Evolutionary conservation across 2,113 vertebrate species (phyloP).

Genomic region (Sinocyclocheilus maitianheensis): DNA sequence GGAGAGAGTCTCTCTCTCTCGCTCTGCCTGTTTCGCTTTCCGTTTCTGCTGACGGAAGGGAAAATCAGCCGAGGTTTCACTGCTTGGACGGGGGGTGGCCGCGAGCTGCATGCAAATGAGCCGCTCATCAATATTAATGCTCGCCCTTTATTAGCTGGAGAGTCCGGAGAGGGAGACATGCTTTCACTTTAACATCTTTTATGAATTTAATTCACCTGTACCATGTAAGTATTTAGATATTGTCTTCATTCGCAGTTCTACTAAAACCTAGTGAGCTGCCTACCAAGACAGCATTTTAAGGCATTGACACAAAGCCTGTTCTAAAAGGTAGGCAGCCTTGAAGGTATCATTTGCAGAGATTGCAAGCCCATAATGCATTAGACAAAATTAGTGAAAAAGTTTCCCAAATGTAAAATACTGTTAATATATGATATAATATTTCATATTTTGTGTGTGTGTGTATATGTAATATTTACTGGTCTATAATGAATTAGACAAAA

Average conservation of each 20-base stretch:
- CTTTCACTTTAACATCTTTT: neutral
- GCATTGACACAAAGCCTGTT: neutral
- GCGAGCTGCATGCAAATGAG: slow-evolving; percentile 65
- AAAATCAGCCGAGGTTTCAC: slow-evolving; percentile 65
- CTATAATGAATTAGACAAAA: too few species aligned
- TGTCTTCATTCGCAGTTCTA: neutral
- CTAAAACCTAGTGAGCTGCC: neutral
- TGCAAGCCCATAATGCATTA: too few species aligned
- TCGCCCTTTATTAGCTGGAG: slow-evolving; percentile 59
- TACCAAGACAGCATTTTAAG: neutral
- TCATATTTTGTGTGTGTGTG: too few species aligned
- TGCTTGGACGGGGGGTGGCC: slow-evolving; percentile 49
- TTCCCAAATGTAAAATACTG: too few species aligned
- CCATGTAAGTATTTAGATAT: neutral
- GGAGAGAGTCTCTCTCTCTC: slow-evolving; percentile 48
- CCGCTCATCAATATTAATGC: slow-evolving; percentile 57
- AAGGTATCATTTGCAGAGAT: neutral
- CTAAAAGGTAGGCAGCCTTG: neutral
- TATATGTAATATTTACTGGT: too few species aligned
- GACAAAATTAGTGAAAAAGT: too few species aligned
- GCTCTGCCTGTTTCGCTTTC: slow-evolving; percentile 63
- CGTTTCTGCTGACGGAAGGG: slow-evolving; percentile 74
- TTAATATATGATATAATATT: too few species aligned
- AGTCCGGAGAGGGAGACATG: slow-evolving; percentile 4
- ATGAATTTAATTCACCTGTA: neutral